Base-by-base conservation (phyloP, 2,888 invertebrate genomes). In the Melanophora roralis region DNA sequence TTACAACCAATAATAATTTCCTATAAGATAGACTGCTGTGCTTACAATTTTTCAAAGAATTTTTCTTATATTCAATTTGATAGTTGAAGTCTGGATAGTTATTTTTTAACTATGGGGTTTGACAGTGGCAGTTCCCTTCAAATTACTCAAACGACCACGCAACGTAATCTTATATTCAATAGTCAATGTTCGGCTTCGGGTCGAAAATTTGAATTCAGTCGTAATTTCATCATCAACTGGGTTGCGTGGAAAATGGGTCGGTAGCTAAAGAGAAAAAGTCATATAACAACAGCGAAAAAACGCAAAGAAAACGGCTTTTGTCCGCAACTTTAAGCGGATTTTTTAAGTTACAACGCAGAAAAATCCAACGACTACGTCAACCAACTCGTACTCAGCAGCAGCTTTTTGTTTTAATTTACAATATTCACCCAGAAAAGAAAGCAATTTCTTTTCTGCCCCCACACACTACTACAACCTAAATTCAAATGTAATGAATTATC, bases 241-340 rank as follows among this genome's bases (percentile, higher is more conserved):
- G 84, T 85, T 83, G 85, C 85, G 85, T 86, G 85, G 85, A 89
- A 87, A 85, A 89, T 89, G 89, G 89, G 88, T 88, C 88, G 89
- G 89, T 89, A 89, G 89, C 89, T 88, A 87, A 85, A 83, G 86
- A 83, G 86, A 82, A 86, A 79, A 76, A 76, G 72, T 51, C 68
- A 84, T 84, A 5, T 86, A 86, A 86, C 84, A 85, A 84, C 85
- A 88, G 87, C 87, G 87, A 87, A 87, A 72, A 86, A 86, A 87
- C 87, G 87, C 87, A 88, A 88, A 87, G 87, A 89, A 87, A 88
- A 89, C 89, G 89, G 89, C 89, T 89, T 89, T 89, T 88, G 89
- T 89, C 89, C 91, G 92, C 90, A 91, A 92, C 80, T 91, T 91
- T 89, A 91, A 91, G 92, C 90, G 90, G 89, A 88, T 92, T 87